phyloP scores from a whole-genome alignment of 2,797 vertebrate species.

The Onychomys torridus region DNA sequence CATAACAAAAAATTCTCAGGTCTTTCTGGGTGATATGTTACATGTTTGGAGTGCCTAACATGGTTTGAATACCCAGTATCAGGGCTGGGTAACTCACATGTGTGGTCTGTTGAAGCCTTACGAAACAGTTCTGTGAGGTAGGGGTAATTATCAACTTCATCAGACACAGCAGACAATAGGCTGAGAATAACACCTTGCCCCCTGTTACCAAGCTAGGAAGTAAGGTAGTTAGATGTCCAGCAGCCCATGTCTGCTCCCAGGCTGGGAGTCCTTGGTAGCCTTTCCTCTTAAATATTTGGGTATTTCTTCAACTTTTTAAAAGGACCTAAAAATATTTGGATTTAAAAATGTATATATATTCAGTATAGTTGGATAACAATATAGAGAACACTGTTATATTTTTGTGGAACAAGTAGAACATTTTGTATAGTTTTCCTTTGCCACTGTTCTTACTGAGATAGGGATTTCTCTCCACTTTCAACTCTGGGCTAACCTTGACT shows the following conservation, averaged over 20 bases:
- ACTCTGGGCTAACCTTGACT: not conserved
- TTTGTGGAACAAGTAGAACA: not conserved
- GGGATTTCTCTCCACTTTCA: not conserved
- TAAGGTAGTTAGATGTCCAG: not conserved
- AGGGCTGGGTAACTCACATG: not conserved
- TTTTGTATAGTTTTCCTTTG: not conserved
- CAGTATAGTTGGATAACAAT: not conserved
- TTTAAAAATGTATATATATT: not conserved
- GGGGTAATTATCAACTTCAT: not conserved
- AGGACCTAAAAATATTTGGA: not conserved
- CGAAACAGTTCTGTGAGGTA: not conserved
- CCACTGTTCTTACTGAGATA: not conserved
- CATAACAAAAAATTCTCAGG: not conserved
- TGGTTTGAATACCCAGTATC: not conserved
- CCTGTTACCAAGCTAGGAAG: not conserved
- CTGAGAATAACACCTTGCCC: not conserved
- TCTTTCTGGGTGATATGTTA: not conserved
- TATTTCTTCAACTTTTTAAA: not conserved
- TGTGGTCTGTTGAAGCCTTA: slow-evolving; percentile 5
- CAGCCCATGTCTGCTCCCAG: too few relatives aligned
- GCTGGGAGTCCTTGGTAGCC: not conserved
- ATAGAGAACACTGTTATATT: not conserved
- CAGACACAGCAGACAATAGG: not conserved
- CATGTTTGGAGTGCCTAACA: not conserved
- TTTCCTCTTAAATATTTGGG: not conserved